These are phyloP conservation scores for Sorex fumeus DNA, from an alignment of 2,113 vertebrate genomes.

Conservation along the genomic window DNA sequence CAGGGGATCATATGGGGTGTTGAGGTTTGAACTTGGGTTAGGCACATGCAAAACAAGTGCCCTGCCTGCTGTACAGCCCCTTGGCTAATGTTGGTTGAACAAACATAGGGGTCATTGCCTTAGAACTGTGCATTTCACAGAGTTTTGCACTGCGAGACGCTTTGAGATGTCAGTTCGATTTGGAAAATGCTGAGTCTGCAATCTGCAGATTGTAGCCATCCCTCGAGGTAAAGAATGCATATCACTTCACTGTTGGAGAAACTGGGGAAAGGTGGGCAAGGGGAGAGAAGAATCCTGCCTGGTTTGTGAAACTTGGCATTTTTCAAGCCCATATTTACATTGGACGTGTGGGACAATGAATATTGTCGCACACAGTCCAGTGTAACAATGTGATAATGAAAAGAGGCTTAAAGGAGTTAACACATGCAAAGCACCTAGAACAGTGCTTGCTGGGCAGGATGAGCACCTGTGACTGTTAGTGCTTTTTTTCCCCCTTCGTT, in stretches of 20 bases:
- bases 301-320: not conserved
- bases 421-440: not conserved
- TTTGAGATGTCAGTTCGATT: constrained; percentile 13
- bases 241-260: not conserved
- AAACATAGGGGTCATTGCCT: not conserved
- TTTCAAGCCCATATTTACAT: not conserved
- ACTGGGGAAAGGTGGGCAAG: too few species aligned
- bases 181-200: constrained; percentile 14
- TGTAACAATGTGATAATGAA: not conserved
- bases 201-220: not conserved
- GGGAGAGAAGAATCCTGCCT: not conserved
- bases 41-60: too few species aligned
- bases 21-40: too few species aligned
- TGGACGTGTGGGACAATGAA: not conserved
- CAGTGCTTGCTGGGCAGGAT: not conserved
- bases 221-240: not conserved
- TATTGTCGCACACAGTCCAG: not conserved
- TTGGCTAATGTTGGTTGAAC: not conserved
- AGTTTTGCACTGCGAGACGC: not conserved
- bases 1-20: too few species aligned
- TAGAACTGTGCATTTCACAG: not conserved
- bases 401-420: not conserved
- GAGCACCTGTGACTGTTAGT: not conserved
- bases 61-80: not conserved
- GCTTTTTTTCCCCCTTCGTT: too few species aligned